phyloP scores from a whole-genome alignment of 2,888 invertebrate genomes.

The Phoenoteleia sp. region DNA sequence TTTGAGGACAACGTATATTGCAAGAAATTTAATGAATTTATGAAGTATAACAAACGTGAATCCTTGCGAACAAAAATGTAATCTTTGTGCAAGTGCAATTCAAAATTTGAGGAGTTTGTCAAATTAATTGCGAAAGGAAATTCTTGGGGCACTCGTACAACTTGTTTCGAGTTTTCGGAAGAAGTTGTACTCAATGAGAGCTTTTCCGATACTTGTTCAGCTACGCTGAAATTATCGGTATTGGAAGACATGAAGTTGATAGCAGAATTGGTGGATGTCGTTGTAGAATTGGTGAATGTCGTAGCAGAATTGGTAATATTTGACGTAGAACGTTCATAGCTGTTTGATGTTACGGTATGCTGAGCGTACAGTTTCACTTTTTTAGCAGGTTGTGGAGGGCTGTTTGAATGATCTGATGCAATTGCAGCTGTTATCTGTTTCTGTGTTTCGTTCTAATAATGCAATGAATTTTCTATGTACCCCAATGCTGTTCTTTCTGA shows the following conservation, averaged over 20 bases:
- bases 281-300: background rate
- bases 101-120: background rate
- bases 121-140: background rate
- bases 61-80: too few relatives aligned
- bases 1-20: too few relatives aligned
- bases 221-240: background rate
- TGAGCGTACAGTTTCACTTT: background rate
- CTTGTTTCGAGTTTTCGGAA: too few relatives aligned
- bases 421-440: background rate
- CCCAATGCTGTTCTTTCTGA: background rate
- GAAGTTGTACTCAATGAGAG: too few relatives aligned
- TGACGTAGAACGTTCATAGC: too few relatives aligned
- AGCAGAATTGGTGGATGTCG: too few relatives aligned
- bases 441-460: background rate
- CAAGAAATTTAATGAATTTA: too few relatives aligned
- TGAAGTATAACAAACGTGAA: too few relatives aligned
- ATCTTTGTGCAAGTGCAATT: background rate
- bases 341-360: too few relatives aligned
- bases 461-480: background rate
- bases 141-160: background rate
- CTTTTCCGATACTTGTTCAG: too few relatives aligned
- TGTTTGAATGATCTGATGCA: background rate
- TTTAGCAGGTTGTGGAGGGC: background rate
- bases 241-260: background rate
- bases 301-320: too few relatives aligned